phyloP scores from a whole-genome alignment of 2,113 vertebrate genomes.

The Brienomyrus brachyistius region DNA sequence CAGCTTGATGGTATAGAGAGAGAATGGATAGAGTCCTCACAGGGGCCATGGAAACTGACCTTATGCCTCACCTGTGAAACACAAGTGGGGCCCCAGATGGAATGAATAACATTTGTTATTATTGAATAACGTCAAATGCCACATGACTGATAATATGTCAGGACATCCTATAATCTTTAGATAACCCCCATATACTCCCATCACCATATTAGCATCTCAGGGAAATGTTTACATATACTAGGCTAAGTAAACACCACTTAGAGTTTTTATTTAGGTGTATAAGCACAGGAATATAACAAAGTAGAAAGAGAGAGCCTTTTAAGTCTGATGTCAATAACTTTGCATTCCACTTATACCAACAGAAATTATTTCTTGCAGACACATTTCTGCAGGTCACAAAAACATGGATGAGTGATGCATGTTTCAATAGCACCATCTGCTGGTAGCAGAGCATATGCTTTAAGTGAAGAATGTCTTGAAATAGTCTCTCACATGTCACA shows the following conservation, averaged over 20 bases:
- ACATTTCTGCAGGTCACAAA: neutral
- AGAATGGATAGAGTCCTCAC: neutral
- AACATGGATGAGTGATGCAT: neutral
- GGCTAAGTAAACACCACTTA: neutral
- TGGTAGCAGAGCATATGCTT: neutral
- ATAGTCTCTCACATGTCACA: neutral
- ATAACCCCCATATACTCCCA: neutral
- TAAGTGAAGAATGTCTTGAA: neutral
- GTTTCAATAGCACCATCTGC: slow-evolving; percentile 19
- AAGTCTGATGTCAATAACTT: slow-evolving; percentile 18
- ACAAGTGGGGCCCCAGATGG: too few relatives aligned
- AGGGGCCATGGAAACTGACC: too few relatives aligned
- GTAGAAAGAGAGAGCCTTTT: neutral
- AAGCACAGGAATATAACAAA: neutral
- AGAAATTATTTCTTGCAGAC: neutral
- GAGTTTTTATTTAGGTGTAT: neutral
- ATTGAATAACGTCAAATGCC: neutral
- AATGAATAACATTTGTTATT: too few relatives aligned
- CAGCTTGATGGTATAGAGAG: neutral
- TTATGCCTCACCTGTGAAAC: too few relatives aligned
- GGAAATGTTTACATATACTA: neutral
- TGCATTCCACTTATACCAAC: neutral
- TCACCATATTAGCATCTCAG: neutral
- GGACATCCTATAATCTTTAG: neutral
- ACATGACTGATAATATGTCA: neutral